Conservation (phyloP, 2,113 vertebrate species). For the Dissostichus mawsoni region DNA sequence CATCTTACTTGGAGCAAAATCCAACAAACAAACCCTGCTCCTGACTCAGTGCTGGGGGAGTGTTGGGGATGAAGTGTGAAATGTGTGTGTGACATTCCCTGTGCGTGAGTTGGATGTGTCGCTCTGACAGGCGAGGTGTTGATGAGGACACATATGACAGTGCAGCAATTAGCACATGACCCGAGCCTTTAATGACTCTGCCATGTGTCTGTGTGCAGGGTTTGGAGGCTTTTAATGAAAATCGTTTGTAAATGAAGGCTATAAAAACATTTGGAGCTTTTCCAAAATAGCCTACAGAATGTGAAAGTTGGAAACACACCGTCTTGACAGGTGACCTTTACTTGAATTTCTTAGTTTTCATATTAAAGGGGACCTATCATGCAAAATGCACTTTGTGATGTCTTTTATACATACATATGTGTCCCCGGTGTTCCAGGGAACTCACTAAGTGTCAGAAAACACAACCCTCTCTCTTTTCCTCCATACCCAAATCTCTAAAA, state of each 20-base stretch:
- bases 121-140: conserved; percentile 15
- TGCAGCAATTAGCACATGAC: conserved; percentile 41
- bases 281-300: not conserved
- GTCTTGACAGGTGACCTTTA: no score
- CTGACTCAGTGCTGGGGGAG: not conserved
- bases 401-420: no score
- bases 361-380: no score
- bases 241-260: no score
- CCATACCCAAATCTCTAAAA: no score
- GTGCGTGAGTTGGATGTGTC: not conserved
- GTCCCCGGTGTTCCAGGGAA: no score
- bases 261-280: not conserved
- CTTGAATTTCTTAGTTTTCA: no score
- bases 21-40: not conserved
- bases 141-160: conserved; percentile 23
- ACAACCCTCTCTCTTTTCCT: no score
- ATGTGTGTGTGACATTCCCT: not conserved
- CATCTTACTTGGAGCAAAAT: not conserved
- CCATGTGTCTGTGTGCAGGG: not conserved
- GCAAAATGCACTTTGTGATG: no score
- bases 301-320: not conserved
- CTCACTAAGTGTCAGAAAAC: no score
- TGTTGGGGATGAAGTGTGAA: not conserved
- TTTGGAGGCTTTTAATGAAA: not conserved
- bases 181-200: conserved; percentile 21